Evolutionary conservation across 2,113 vertebrate species (phyloP).

Genomic region (Pygoscelis antarcticus): DNA sequence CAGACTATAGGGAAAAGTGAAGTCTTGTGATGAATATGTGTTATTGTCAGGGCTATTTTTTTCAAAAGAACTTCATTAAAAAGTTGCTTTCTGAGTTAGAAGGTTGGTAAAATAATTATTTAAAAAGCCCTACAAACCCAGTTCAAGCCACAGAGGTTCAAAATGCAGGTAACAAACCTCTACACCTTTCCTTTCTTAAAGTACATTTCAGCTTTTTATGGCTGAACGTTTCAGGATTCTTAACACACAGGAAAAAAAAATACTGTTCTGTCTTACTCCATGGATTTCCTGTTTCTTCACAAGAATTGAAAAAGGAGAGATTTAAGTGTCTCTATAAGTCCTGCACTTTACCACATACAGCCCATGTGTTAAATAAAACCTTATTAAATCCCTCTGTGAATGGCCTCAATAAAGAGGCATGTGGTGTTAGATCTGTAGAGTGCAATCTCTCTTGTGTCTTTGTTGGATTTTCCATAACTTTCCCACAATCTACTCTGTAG

Average conservation of each 20-base stretch:
- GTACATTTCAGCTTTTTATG: neutral
- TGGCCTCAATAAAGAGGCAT: neutral
- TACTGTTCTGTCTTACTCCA: neutral
- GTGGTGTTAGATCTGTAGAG: neutral
- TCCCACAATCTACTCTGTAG: neutral
- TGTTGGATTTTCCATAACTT: neutral
- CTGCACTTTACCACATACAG: neutral
- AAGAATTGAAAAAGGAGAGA: neutral
- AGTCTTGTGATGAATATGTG: neutral
- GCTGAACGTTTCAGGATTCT: neutral
- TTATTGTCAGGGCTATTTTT: neutral
- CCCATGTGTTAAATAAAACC: neutral
- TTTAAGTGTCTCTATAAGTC: neutral
- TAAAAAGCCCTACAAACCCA: neutral
- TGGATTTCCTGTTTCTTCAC: neutral
- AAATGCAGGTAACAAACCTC: neutral
- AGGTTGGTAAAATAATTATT: neutral
- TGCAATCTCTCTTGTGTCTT: neutral
- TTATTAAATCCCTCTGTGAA: neutral
- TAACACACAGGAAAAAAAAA: neutral
- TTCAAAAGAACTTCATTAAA: neutral
- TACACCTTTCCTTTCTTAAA: neutral
- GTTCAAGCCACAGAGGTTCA: neutral
- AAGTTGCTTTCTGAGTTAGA: neutral
- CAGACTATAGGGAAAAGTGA: neutral